Evolutionary conservation across 2,797 vertebrate genomes (phyloP), one percentile per base, ranked within the genome.

Genomic region (Oryzias sinensis): DNA sequence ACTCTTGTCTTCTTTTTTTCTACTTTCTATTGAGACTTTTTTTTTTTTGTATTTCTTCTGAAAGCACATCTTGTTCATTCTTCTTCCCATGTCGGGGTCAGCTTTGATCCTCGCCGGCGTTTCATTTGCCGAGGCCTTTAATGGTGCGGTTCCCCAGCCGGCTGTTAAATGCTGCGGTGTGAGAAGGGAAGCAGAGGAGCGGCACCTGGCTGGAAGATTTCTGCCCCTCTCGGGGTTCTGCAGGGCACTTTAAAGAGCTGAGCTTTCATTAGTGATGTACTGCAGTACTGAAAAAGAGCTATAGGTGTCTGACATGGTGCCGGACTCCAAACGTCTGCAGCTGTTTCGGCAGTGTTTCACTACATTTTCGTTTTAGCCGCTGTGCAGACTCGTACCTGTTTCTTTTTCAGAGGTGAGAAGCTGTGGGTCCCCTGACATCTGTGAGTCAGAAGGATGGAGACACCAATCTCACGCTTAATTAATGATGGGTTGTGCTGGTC

Each of bases 391-490:
- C 61, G n/a, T 53, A 49, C 68, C 74, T 40, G 51, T 64, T 70
- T 82, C 66, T 54, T 57, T 67, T 68, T 68, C 55, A 2, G 70
- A 75, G 72, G 67, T 74, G 71, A 81, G 65, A 73, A 60, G 65
- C 63, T 65, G 49, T 6, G 17, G 81, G 67, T 88, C 76, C 76
- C 77, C 53, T 56, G 60, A 67, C 74, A 40, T 63, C 65, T 79
- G 54, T 43, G 75, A 72, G 78, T 83, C 74, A 77, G 66, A 65
- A 52, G 65, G 71, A 70, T 57, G 64, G 70, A 76, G 71, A 68
- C 73, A 77, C 66, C 83, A 86, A 86, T 88, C 77, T 88, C 84
- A 87, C 67, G 59, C 74, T 90, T 90, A 90, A 90, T 91, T 90
- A 90, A 87, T 85, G 76, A 83, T 57, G 16, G 16, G 70, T 76